Conservation (phyloP, 2,113 vertebrate species). For the Salvator merianae region DNA sequence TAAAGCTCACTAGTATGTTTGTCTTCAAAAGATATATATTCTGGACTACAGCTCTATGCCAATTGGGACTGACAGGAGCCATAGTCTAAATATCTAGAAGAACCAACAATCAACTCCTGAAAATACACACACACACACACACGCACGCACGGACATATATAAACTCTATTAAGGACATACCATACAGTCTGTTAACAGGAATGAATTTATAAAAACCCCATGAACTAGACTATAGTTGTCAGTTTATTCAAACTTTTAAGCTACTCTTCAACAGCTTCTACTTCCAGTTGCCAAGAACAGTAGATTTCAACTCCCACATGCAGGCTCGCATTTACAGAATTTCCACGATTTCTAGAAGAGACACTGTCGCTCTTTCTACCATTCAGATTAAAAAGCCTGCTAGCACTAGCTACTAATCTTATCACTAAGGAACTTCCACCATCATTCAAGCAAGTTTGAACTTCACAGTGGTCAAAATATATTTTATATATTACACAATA, state of each 20-base stretch:
- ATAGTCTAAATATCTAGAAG: background rate
- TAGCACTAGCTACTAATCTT: too few relatives aligned
- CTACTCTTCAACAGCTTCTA: background rate
- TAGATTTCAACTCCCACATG: background rate
- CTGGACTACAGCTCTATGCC: background rate
- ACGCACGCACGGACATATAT: too few relatives aligned
- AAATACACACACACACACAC: too few relatives aligned
- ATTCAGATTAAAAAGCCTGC: too few relatives aligned
- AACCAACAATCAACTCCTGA: background rate
- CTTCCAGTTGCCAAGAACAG: background rate
- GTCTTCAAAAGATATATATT: background rate
- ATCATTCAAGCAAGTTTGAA: too few relatives aligned
- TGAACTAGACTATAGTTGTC: background rate
- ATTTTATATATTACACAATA: too few relatives aligned
- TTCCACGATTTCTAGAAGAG: too few relatives aligned
- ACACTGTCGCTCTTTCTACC: too few relatives aligned
- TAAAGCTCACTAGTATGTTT: too few relatives aligned
- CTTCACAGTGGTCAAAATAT: too few relatives aligned
- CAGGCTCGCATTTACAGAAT: background rate
- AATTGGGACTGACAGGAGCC: background rate
- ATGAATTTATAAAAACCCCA: background rate
- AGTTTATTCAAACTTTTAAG: background rate
- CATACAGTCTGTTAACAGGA: background rate
- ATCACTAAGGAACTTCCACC: too few relatives aligned
- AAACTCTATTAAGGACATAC: background rate